Evolutionary conservation across 2,888 invertebrate genomes (phyloP), one percentile per base, ranked within the genome.

Genomic region (Stenotaenia linearis): DNA sequence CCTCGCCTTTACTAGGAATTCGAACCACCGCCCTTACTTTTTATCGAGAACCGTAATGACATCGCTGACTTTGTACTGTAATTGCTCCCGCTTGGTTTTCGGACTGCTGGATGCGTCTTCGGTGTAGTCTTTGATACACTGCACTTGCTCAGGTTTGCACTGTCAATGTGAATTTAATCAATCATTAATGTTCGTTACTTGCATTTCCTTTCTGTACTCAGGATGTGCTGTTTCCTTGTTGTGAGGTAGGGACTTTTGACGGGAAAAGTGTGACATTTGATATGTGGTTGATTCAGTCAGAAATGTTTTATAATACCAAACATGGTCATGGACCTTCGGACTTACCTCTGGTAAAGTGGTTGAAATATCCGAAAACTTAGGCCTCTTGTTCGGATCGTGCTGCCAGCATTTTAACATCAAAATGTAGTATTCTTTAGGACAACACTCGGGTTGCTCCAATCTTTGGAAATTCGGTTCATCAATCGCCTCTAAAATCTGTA

Each of bases 341-440:
- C 85, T 83, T 84, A 89, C 89, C 84, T 94, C 94, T 0, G 93
- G 93, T 82, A 98, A 86, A 78, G 91, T 89, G 15, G 90, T 89
- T 78, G 91, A 90, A 28, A 98, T 89, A 82, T 97, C 96, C 77
- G 91, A 90, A 86, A 99, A 99, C 81, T 92, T 94, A 0, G 98
- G 98, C 81, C 99, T 88, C 82, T 92, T 91, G 40, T 90, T 89
- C 0, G 96, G 93, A 83, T 97, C 96, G 85, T 98, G 97, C 80
- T 93, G 91, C 99, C 99, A 99, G 86, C 98, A 98, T 85, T 95
- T 93, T 83, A 93, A 89, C 98, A 99, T 98, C 12, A 96, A 87
- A 9, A 91, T 90, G 85, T 95, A 98, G 86, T 96, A 96, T 56
- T 95, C 95, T 82, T 93, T 92, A 0, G 98, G 97, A 85, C 98